Conservation (phyloP, 2,888 invertebrate genomes). For the Rhamnusium bicolor region DNA sequence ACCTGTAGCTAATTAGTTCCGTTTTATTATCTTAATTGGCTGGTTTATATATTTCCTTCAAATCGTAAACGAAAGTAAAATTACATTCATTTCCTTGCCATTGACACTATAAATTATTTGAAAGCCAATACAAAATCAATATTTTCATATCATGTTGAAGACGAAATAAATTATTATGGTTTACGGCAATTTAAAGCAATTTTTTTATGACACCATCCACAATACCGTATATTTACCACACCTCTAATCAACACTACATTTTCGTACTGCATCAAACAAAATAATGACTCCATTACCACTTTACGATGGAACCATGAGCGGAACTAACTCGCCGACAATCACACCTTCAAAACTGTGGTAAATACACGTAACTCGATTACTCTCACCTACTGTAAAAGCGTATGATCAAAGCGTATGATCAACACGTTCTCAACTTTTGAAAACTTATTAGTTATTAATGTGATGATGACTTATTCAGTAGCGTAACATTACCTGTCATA, state of each 20-base stretch:
- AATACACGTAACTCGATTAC: constrained; percentile 57
- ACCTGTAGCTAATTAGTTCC: too few relatives aligned
- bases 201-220: neutral
- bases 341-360: constrained; percentile 52
- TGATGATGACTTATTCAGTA: neutral
- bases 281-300: constrained; percentile 58
- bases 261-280: constrained; percentile 17
- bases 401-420: constrained; percentile 40
- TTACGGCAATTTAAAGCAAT: too few relatives aligned
- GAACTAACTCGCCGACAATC: constrained; percentile 60
- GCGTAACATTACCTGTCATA: neutral
- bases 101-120: too few relatives aligned
- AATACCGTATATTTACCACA: neutral
- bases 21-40: too few relatives aligned
- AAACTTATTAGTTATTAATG: neutral
- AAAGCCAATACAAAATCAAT: too few relatives aligned
- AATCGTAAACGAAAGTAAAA: too few relatives aligned
- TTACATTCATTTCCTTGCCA: too few relatives aligned
- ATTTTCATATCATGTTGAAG: too few relatives aligned
- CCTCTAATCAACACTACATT: neutral
- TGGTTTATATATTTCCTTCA: too few relatives aligned
- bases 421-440: constrained; percentile 29
- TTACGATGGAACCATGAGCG: constrained; percentile 60
- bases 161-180: too few relatives aligned
- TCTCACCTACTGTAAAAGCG: constrained; percentile 33